A percentile compares a stretch with the other conserved stretches of the same genome.
phyloP scores from a whole-genome alignment of 1,140 invertebrate species.

The Potamilus streckersoni region DNA sequence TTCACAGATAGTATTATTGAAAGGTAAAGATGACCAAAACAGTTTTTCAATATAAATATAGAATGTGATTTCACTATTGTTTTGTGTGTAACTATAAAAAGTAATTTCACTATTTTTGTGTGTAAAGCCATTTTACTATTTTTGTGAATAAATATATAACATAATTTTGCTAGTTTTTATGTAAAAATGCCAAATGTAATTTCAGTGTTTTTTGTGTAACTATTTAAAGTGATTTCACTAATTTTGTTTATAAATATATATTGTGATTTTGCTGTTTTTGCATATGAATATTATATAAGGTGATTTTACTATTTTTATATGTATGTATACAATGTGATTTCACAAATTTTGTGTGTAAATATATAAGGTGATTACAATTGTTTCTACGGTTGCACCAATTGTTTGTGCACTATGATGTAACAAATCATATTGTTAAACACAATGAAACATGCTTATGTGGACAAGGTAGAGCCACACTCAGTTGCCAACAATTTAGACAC shows the following conservation, averaged over 20 bases:
- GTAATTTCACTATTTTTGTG: neutral
- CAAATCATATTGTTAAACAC: no score
- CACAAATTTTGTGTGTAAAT: neutral
- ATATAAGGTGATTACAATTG: no score
- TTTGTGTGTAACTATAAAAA: neutral
- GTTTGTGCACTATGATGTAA: no score
- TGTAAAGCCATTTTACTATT: neutral
- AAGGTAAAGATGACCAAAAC: constrained; percentile 43
- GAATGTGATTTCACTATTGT: neutral
- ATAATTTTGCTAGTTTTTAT: neutral
- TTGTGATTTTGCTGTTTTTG: neutral
- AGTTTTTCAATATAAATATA: neutral
- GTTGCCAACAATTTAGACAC: no score
- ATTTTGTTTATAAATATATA: neutral
- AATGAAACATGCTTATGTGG: no score
- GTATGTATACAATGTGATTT: no score
- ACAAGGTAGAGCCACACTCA: no score
- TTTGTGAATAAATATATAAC: neutral
- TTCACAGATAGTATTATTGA: constrained; percentile 68
- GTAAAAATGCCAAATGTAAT: no score
- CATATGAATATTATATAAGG: no score
- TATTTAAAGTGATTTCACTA: neutral
- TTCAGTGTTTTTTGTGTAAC: neutral
- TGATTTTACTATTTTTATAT: neutral
- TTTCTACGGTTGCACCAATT: no score